These are phyloP conservation scores for Phenganax subtilis DNA, from an alignment of 92 coral and sea anemone species.

Conservation along the genomic window DNA sequence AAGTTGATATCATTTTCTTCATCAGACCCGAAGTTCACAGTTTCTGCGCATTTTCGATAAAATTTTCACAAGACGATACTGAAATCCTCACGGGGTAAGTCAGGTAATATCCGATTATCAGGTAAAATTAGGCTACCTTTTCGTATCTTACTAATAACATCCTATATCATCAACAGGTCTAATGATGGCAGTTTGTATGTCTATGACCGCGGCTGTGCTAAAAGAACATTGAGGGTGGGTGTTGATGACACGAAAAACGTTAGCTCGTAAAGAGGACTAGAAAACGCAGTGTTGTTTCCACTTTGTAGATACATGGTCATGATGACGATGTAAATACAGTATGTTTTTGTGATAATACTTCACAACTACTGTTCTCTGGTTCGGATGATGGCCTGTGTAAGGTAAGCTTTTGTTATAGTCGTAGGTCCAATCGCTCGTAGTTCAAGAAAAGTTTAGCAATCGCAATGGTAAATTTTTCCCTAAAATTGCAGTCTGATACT, in stretches of 20 bases:
- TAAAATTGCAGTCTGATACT: background rate
- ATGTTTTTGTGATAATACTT: slow-evolving; percentile 76
- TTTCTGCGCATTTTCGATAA: slow-evolving; percentile 91
- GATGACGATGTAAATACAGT: slow-evolving; percentile 78
- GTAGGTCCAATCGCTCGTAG: too few species aligned
- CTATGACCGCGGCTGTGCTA: slow-evolving; percentile 73
- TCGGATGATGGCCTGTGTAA: slow-evolving; percentile 94
- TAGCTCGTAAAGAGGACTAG: background rate
- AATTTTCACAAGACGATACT: slow-evolving; percentile 80
- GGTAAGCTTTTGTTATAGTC: slow-evolving; percentile 46
- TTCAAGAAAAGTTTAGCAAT: too few species aligned
- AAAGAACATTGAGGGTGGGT: slow-evolving; percentile 75
- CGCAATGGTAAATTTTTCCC: too few species aligned
- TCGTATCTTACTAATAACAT: background rate
- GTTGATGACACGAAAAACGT: background rate
- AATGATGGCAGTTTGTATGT: slow-evolving; percentile 79
- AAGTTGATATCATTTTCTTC: background rate
- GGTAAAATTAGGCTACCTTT: background rate
- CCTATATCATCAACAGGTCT: slow-evolving; percentile 53
- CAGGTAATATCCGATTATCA: background rate
- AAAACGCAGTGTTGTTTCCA: background rate
- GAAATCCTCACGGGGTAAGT: slow-evolving; percentile 93
- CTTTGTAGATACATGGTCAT: slow-evolving; percentile 63
- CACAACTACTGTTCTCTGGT: slow-evolving; percentile 81
- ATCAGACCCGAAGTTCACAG: slow-evolving; percentile 60